These are phyloP conservation scores for Nothobranchius kuhntae DNA, from an alignment of 2,113 vertebrate species.

Conservation along the genomic window DNA sequence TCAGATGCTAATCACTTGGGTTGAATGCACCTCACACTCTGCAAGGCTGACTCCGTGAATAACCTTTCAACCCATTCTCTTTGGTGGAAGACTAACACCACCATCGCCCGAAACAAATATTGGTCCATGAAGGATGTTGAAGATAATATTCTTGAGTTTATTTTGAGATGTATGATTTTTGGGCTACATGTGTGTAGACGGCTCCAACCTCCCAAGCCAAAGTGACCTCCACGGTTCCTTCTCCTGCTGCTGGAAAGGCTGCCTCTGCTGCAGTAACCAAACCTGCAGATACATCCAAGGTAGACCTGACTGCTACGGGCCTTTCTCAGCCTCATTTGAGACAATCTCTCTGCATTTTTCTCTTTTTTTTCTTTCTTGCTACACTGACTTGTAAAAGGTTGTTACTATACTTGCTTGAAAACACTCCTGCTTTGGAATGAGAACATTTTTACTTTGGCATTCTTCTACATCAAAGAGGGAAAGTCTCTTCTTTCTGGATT, in stretches of 20 bases:
- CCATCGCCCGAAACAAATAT: too few relatives aligned
- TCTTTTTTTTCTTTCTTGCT: background rate
- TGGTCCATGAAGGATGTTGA: too few relatives aligned
- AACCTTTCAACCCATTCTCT: slow-evolving; percentile 2
- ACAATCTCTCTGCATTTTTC: background rate
- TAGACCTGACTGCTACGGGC: slow-evolving; percentile 35
- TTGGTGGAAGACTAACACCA: too few relatives aligned
- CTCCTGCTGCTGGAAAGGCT: slow-evolving; percentile 27
- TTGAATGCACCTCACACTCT: slow-evolving; percentile 8
- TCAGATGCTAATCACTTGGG: slow-evolving; percentile 12
- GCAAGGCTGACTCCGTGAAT: slow-evolving; percentile 14
- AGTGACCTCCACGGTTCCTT: slow-evolving; percentile 26
- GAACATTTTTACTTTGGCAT: background rate
- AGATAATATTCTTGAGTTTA: too few relatives aligned
- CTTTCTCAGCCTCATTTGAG: background rate
- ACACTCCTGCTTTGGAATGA: background rate
- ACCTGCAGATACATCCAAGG: slow-evolving; percentile 57
- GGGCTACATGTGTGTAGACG: slow-evolving; percentile 58
- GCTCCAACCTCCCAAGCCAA: slow-evolving; percentile 46
- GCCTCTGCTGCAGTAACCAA: slow-evolving; percentile 21
- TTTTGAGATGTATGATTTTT: slow-evolving; percentile 2
- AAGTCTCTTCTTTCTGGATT: background rate
- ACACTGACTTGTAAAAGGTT: background rate
- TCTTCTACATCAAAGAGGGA: slow-evolving; percentile 3
- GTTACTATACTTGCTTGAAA: slow-evolving; percentile 1